Evolutionary conservation across 2,888 invertebrate genomes (phyloP), one percentile per base, ranked within the genome.

Genomic region (Phyllotreta striolata): DNA sequence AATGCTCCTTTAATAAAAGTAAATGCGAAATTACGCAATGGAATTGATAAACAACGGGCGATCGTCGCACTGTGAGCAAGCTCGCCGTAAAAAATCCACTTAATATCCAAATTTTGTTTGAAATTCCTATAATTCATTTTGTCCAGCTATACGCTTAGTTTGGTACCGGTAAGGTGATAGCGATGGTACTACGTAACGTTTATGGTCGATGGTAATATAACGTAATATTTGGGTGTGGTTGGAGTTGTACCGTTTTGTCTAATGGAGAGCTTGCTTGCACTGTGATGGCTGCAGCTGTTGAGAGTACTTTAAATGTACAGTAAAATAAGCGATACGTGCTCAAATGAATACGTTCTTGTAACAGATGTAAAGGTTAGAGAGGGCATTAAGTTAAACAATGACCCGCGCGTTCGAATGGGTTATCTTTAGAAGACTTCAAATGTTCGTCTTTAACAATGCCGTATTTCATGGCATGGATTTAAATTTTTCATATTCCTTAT

Each of bases 221-320:
- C 56, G 60, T 60, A 64, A 64, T 64, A 64, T 64, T 64, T 64
- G 64, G 64, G 64, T 55, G 64, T 46, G 64, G 64, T 64, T 52
- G 51, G 43, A 55, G 51, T 51, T 60, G 46, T 56, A 60, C 55
- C 60, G 60, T 64, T 64, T 59, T 54, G 44, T 64, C 59, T 64
- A 60, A 60, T 63, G 49, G 58, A 58, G 49, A 58, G 41, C 51
- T 51, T 35, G 57, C 57, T 47, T 49, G 55, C 44, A 55, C 43
- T 37, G 6, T 43, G 43, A 54, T 44, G 24, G 59, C 5, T 58
- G 49, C 49, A 51, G 49, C 49, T 49, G 49, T 49, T 40, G 13
- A 38, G 52, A 37, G 13, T 38, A 39, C 39, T 38, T 39, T 6
- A 38, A 52, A 38, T 13, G 7, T 34, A 37, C 52, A 38, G 38